Evolutionary conservation across 2,797 vertebrate genomes (phyloP), one percentile per base, ranked within the genome.

Genomic region (Neosalanx taihuensis): DNA sequence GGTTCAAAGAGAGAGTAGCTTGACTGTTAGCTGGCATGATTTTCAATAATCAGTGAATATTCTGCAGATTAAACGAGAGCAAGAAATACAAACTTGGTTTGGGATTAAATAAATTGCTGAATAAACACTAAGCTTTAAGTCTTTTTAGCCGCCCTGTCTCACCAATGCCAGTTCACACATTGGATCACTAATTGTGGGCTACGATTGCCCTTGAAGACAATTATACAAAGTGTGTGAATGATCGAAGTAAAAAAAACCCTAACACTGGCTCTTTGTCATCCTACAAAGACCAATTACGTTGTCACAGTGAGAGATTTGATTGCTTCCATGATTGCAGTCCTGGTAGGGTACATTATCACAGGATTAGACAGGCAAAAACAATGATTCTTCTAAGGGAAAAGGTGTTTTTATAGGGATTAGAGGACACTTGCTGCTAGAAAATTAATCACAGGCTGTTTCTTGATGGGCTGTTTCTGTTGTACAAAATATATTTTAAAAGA

Each of bases 401-500:
- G 26, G 10, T 18, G 64, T 49, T 46, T 65, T 65, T 12, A 41
- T 65, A 23, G 20, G 61, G 61, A 63, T 65, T 65, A 49, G 41
- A 6, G 23, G 35, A 12, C 12, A 23, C 35, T 46, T 37, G 23
- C 12, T 41, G 35, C 20, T 37, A 46, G 20, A 2, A n/a, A 65
- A 46, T 37, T 26, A 65, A 65, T 65, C 37, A 65, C 26, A 31
- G 33, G 13, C 62, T 64, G 20, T 41, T 41, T 29, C 15, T 31
- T 64, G 62, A 63, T 33, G 30, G 6, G 18, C 62, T n/a, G 31
- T 33, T 31, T 20, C 17, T n/a, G 18, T 64, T 35, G n/a, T 6
- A 10, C 7, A 64, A 64, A 23, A 18, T 9, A 37, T 37, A 37
- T 9, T 37, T 37, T 2, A 37, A 46, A 46, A n/a, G 62, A 64